These are phyloP conservation scores for Oncopodura yosiiana DNA, from an alignment of 1,140 invertebrate genomes.

Conservation along the genomic window DNA sequence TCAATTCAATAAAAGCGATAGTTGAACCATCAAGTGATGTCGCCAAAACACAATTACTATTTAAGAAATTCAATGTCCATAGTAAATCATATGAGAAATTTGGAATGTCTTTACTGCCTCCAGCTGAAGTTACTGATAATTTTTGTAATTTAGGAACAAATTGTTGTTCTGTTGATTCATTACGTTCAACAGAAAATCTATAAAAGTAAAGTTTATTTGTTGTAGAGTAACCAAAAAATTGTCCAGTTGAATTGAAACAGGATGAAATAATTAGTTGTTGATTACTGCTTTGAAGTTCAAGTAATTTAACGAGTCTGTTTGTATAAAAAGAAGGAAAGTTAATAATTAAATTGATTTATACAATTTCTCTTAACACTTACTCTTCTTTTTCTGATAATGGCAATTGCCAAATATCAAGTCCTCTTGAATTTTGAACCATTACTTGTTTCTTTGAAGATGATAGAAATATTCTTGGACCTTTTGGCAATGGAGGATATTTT, in stretches of 20 bases:
- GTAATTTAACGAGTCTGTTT: slow-evolving; percentile 21
- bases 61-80: slow-evolving; percentile 10
- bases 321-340: slow-evolving; percentile 1
- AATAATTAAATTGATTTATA: background rate
- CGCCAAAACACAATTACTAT: slow-evolving; percentile 6
- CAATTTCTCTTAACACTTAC: slow-evolving; percentile 17
- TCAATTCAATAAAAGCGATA: slow-evolving; percentile 1
- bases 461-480: background rate
- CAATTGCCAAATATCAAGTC: slow-evolving; percentile 27
- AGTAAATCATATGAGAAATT: background rate
- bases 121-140: background rate
- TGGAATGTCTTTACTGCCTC: background rate
- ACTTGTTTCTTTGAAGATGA: background rate
- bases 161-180: background rate
- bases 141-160: background rate
- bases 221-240: slow-evolving; percentile 20
- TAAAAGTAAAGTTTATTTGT: slow-evolving; percentile 1
- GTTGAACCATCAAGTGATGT: slow-evolving; percentile 13
- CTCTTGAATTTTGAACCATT: slow-evolving; percentile 13
- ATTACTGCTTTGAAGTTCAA: slow-evolving; percentile 18
- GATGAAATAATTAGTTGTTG: slow-evolving; percentile 20
- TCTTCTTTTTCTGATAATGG: slow-evolving; percentile 19
- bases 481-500: slow-evolving; percentile 30
- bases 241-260: slow-evolving; percentile 15
- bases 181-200: background rate